Percentiles rank a stretch among this genome's conserved stretches.
Evolutionary conservation across 1,140 invertebrate genomes (phyloP).

Genomic region (Agrilus planipennis): DNA sequence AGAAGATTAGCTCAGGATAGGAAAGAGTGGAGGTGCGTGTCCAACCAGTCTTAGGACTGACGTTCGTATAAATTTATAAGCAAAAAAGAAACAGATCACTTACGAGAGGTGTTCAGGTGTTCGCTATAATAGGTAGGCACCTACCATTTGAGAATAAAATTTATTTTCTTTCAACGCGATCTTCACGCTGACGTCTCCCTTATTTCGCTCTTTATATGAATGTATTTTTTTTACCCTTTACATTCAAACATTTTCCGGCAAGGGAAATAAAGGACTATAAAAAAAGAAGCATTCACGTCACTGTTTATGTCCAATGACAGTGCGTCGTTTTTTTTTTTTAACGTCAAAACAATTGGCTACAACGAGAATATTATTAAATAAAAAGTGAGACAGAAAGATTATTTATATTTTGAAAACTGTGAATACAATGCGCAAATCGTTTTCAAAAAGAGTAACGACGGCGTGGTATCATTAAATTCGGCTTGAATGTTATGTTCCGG

Average conservation of each 20-base stretch:
- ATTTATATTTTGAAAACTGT: too few relatives aligned
- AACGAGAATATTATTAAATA: too few relatives aligned
- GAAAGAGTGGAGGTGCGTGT: too few relatives aligned
- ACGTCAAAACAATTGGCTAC: too few relatives aligned
- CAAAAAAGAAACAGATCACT: background rate
- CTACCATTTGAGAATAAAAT: background rate
- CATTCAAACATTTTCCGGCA: background rate
- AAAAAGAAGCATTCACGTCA: background rate
- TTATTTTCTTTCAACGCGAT: background rate
- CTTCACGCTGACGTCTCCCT: background rate
- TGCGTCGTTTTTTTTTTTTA: background rate
- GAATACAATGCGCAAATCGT: too few relatives aligned
- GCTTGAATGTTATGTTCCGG: too few relatives aligned
- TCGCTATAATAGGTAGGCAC: background rate
- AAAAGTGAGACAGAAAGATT: too few relatives aligned
- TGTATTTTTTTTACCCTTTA: background rate
- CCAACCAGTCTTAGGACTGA: too few relatives aligned
- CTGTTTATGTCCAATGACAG: background rate
- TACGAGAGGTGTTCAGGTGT: background rate
- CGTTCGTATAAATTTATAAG: background rate
- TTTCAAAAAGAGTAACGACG: too few relatives aligned
- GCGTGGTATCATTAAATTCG: too few relatives aligned
- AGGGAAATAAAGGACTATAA: background rate
- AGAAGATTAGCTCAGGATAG: too few relatives aligned
- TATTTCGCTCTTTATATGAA: background rate